These are phyloP conservation scores for Lordiphosa fenestrarum DNA, from an alignment of 2,888 invertebrate species.

Conservation along the genomic window DNA sequence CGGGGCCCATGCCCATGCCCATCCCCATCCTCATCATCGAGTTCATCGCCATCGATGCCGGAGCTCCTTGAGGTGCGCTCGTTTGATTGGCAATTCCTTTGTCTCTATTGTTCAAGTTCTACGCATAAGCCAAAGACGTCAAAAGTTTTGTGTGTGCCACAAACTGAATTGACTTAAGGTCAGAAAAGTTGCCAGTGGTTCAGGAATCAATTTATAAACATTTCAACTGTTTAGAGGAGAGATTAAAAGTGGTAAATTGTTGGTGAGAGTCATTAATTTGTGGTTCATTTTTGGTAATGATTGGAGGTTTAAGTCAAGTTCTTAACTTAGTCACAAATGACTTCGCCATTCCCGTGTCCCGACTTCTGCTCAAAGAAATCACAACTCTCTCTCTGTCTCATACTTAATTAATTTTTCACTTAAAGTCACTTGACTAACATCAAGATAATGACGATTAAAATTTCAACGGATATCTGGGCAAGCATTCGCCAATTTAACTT, in stretches of 20 bases:
- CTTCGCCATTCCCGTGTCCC: too few relatives aligned
- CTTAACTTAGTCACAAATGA: too few relatives aligned
- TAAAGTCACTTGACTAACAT: too few relatives aligned
- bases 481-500: slow-evolving; percentile 15
- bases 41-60: slow-evolving; percentile 3
- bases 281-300: too few relatives aligned
- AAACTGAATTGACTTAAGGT: slow-evolving; percentile 29
- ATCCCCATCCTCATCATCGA: slow-evolving; percentile 15
- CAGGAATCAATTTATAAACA: slow-evolving; percentile 9
- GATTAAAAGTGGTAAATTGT: too few relatives aligned
- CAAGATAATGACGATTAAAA: slow-evolving; percentile 58
- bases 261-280: too few relatives aligned
- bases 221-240: slow-evolving; percentile 8
- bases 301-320: too few relatives aligned
- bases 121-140: slow-evolving; percentile 33
- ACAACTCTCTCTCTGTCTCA: too few relatives aligned
- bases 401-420: too few relatives aligned
- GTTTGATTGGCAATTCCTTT: slow-evolving; percentile 39
- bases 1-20: slow-evolving; percentile 14
- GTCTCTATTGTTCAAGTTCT: slow-evolving; percentile 13
- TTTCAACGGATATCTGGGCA: slow-evolving; percentile 44
- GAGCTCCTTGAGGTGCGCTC: background rate
- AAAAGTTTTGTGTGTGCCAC: slow-evolving; percentile 41
- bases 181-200: slow-evolving; percentile 1
- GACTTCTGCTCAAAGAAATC: too few relatives aligned